Evolutionary conservation across 1,140 invertebrate species (phyloP).

Genomic region (Cecropterus lyciades): DNA sequence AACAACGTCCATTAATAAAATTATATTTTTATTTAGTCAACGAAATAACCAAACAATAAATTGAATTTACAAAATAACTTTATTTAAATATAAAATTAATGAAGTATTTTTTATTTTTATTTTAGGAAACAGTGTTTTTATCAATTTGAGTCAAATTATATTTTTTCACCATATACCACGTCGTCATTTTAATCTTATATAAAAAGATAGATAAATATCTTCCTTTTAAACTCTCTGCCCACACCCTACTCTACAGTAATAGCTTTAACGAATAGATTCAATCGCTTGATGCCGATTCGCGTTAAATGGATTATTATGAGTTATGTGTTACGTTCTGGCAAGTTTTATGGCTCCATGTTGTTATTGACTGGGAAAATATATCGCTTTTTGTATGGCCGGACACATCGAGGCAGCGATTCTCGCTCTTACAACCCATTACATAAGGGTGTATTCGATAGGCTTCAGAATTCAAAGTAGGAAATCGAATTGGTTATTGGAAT

Average conservation of each 20-base stretch:
- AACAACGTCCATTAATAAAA: too few relatives aligned
- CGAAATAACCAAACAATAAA: too few relatives aligned
- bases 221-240: conserved; percentile 5
- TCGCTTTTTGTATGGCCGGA: conserved; percentile 28
- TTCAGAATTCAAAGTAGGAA: conserved; percentile 35
- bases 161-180: too few relatives aligned
- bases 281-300: conserved; percentile 42
- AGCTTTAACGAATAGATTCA: conserved; percentile 40
- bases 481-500: conserved; percentile 35
- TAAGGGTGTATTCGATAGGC: too few relatives aligned
- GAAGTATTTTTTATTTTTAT: too few relatives aligned
- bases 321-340: conserved; percentile 33
- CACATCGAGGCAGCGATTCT: neutral
- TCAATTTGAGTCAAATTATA: too few relatives aligned
- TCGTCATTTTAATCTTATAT: neutral
- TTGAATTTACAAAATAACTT: too few relatives aligned
- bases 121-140: too few relatives aligned
- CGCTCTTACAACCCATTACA: neutral
- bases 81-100: too few relatives aligned
- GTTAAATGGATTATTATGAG: conserved; percentile 46
- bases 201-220: neutral
- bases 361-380: conserved; percentile 39
- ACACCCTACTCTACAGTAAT: conserved; percentile 26
- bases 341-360: conserved; percentile 37
- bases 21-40: too few relatives aligned